Evolutionary conservation across 1,140 invertebrate species (phyloP).

Genomic region (Antheraea pernyi): DNA sequence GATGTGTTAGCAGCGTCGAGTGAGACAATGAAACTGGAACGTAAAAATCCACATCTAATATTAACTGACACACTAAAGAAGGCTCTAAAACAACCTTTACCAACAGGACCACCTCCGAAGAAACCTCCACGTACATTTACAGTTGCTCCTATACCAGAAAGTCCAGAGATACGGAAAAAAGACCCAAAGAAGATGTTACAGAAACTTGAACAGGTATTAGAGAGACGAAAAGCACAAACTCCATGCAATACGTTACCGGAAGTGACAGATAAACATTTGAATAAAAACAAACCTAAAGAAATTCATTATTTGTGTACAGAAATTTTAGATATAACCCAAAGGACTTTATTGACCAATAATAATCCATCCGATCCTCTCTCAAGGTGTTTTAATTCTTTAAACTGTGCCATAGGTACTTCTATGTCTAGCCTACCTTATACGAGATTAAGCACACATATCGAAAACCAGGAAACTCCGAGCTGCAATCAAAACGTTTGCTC

Average conservation of each 20-base stretch:
- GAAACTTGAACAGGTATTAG: slow-evolving; percentile 80
- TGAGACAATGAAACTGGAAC: slow-evolving; percentile 64
- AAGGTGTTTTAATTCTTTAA: slow-evolving; percentile 80
- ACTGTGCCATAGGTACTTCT: slow-evolving; percentile 72
- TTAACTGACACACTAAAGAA: slow-evolving; percentile 81
- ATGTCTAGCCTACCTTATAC: slow-evolving; percentile 66
- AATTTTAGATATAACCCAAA: slow-evolving; percentile 62
- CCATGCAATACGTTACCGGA: background rate
- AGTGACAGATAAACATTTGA: background rate
- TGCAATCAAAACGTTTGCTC: slow-evolving; percentile 29
- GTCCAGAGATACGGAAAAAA: slow-evolving; percentile 57
- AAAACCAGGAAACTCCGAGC: background rate
- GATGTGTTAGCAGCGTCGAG: slow-evolving; percentile 58
- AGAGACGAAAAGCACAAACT: slow-evolving; percentile 56
- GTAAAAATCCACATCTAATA: slow-evolving; percentile 65
- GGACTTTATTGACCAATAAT: slow-evolving; percentile 51
- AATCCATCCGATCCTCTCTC: slow-evolving; percentile 51
- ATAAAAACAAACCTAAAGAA: slow-evolving; percentile 59
- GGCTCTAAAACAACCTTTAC: slow-evolving; percentile 82
- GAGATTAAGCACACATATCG: slow-evolving; percentile 44
- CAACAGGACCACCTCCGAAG: slow-evolving; percentile 83
- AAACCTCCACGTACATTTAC: slow-evolving; percentile 85
- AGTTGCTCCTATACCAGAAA: slow-evolving; percentile 36
- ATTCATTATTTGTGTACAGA: slow-evolving; percentile 76
- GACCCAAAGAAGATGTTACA: slow-evolving; percentile 81